These are phyloP conservation scores for Globia sparganii DNA, from an alignment of 2,888 invertebrate genomes.

Conservation along the genomic window DNA sequence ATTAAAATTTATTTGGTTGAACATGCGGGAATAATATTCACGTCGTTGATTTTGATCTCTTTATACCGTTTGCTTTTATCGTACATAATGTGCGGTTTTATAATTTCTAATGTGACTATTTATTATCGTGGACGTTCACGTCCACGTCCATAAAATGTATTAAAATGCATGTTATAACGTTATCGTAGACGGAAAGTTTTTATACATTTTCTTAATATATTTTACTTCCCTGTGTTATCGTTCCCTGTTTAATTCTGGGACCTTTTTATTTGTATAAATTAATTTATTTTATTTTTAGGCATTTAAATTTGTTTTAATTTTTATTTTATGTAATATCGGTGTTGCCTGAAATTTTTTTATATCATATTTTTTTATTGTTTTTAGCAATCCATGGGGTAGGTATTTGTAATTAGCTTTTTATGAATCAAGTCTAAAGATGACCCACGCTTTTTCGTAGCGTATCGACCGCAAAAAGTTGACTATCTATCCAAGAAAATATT, in stretches of 20 bases:
- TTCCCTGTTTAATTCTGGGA: too few species aligned
- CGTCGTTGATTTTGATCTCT: neutral
- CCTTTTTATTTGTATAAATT: too few species aligned
- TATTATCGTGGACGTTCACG: neutral
- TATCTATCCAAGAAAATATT: neutral
- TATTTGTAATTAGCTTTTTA: neutral
- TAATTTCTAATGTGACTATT: neutral
- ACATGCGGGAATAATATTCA: neutral
- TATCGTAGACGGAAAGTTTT: neutral
- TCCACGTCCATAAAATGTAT: neutral
- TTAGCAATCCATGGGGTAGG: too few species aligned
- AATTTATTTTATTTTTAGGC: too few species aligned
- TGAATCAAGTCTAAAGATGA: slow-evolving; percentile 27
- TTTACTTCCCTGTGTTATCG: neutral
- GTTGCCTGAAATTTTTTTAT: too few species aligned
- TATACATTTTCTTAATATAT: neutral
- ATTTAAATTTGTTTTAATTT: too few species aligned
- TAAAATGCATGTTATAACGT: neutral
- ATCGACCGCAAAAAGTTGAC: neutral
- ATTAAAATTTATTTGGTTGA: neutral
- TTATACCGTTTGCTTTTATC: neutral
- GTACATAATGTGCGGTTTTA: neutral
- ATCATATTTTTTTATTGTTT: too few species aligned
- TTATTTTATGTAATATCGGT: too few species aligned
- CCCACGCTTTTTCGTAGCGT: neutral